Conservation (phyloP, 2,888 invertebrate species). For the Ypsolopha scabrella region DNA sequence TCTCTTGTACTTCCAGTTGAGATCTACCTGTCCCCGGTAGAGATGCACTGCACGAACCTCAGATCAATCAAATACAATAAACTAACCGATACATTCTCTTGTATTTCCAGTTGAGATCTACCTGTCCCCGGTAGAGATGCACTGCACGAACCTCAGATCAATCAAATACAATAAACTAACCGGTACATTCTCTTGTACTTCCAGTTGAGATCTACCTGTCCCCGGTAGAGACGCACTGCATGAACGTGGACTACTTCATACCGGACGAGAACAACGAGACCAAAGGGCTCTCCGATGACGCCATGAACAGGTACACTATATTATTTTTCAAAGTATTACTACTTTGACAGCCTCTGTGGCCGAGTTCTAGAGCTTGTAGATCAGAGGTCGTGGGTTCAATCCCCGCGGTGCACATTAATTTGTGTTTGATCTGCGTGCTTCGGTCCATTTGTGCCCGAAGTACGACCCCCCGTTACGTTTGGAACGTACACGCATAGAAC, state of each 20-base stretch:
- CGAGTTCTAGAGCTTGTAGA: too few relatives aligned
- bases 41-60: conserved; percentile 95
- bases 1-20: conserved; percentile 74
- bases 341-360: too few relatives aligned
- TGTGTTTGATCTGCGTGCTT: too few relatives aligned
- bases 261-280: conserved; percentile 89
- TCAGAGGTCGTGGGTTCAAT: too few relatives aligned
- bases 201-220: conserved; percentile 89
- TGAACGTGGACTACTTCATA: conserved; percentile 94
- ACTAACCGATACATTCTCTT: neutral
- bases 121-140: conserved; percentile 89
- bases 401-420: too few relatives aligned
- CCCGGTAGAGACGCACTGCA: conserved; percentile 95
- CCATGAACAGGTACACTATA: conserved; percentile 80
- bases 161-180: neutral
- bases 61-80: neutral
- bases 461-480: too few relatives aligned
- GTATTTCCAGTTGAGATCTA: conserved; percentile 49
- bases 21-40: conserved; percentile 91
- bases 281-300: conserved; percentile 82
- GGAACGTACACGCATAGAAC: too few relatives aligned
- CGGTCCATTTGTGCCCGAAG: too few relatives aligned
- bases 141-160: too few relatives aligned
- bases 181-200: conserved; percentile 26
- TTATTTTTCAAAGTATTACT: too few relatives aligned